Conservation (phyloP, 1,140 invertebrate genomes). For the Drosophila sturtevanti region DNA sequence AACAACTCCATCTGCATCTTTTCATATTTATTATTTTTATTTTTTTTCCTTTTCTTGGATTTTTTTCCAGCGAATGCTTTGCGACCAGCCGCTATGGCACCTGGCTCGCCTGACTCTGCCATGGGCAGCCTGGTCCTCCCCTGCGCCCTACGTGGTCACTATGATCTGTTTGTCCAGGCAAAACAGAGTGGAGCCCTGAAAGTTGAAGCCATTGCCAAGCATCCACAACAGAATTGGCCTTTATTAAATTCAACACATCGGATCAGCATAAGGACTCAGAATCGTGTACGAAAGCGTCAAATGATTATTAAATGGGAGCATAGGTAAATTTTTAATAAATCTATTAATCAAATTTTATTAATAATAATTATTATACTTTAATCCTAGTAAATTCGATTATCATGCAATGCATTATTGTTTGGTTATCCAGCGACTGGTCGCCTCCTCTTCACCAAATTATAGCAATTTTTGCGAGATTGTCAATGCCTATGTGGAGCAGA, state of each 20-base stretch:
- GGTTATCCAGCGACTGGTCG: constrained; percentile 52
- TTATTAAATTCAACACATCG: constrained; percentile 71
- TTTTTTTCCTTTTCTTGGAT: neutral
- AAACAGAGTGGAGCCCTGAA: constrained; percentile 66
- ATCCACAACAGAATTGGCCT: constrained; percentile 71
- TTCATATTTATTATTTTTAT: constrained; percentile 10
- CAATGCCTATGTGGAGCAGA: constrained; percentile 52
- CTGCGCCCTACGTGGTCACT: constrained; percentile 75
- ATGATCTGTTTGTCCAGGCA: constrained; percentile 75
- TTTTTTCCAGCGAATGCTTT: constrained; percentile 60
- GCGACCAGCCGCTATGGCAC: constrained; percentile 48
- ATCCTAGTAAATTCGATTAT: constrained; percentile 68
- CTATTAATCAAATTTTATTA: neutral
- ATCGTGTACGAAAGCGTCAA: constrained; percentile 76
- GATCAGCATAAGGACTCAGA: constrained; percentile 74
- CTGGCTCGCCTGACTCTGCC: constrained; percentile 37
- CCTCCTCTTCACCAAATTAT: neutral
- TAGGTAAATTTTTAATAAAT: constrained; percentile 50
- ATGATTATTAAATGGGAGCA: constrained; percentile 81
- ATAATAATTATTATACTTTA: neutral
- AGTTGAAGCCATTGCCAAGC: constrained; percentile 67
- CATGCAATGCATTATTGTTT: constrained; percentile 80
- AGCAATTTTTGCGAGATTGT: constrained; percentile 70
- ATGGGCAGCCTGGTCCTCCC: constrained; percentile 66
- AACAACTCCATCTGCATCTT: neutral